A percentile compares a stretch with the other conserved stretches of the same genome.
These are phyloP conservation scores for Apis dorsata DNA, from an alignment of 1,140 invertebrate genomes.

Conservation along the genomic window DNA sequence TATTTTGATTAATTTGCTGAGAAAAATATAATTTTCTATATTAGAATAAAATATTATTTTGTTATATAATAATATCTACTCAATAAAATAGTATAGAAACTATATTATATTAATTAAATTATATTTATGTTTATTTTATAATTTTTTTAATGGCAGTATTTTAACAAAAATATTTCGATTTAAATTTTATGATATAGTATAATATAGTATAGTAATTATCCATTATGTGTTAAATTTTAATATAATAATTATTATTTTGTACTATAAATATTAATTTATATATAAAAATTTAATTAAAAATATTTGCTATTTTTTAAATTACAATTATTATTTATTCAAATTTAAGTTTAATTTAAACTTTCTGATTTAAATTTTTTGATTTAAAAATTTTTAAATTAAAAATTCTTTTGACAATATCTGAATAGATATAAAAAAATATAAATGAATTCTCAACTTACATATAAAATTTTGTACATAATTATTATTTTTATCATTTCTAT, in stretches of 20 bases:
- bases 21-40: not conserved
- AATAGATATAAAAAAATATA: not conserved
- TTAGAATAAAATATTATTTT: conserved; percentile 8
- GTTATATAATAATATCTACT: conserved; percentile 2
- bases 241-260: not conserved
- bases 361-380: not conserved
- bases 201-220: not conserved
- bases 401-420: not conserved
- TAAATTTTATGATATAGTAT: not conserved
- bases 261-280: conserved; percentile 12
- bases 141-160: conserved; percentile 19
- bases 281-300: conserved; percentile 5
- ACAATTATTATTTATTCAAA: not conserved
- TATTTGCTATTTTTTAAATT: not conserved
- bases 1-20: not conserved
- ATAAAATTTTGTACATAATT: conserved; percentile 22
- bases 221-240: not conserved
- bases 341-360: not conserved
- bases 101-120: not conserved
- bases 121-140: conserved; percentile 17
- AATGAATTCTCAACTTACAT: not conserved
- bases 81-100: not conserved
- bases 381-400: not conserved
- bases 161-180: conserved; percentile 15
- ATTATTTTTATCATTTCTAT: conserved; percentile 2